Conservation (phyloP, 2,113 vertebrate genomes). For the Poeciliopsis prolifica region DNA sequence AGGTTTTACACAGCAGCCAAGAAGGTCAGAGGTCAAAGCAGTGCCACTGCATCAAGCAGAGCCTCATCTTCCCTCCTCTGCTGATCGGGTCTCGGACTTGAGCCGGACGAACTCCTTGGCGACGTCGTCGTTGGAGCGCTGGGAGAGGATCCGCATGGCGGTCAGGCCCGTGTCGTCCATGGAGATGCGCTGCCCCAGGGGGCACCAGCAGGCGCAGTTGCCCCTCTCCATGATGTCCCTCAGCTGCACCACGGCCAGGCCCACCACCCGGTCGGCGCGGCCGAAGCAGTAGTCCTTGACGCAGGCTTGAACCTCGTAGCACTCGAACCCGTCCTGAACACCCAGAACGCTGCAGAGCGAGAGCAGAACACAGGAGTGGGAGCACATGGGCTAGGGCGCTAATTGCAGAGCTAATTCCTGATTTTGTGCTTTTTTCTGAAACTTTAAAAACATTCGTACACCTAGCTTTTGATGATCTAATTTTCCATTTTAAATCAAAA, state of each 20-base stretch:
- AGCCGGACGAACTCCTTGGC: constrained; percentile 96
- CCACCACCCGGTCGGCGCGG: constrained; percentile 91
- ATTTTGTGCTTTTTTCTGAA: no score
- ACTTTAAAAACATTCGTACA: no score
- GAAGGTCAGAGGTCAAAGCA: constrained; percentile 29
- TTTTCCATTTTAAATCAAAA: no score
- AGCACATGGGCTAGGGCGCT: no score
- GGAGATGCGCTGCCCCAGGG: constrained; percentile 87
- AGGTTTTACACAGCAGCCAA: constrained; percentile 51
- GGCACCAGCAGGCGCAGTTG: constrained; percentile 95
- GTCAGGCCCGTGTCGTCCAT: constrained; percentile 98
- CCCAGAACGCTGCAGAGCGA: constrained; percentile 84
- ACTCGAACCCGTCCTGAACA: constrained; percentile 91
- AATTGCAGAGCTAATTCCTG: no score
- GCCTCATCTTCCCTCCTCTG: constrained; percentile 90
- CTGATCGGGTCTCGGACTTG: constrained; percentile 93
- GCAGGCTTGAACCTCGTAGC: constrained; percentile 95
- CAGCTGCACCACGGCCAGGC: constrained; percentile 90
- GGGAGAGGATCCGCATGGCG: constrained; percentile 94
- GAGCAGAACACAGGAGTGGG: not conserved
- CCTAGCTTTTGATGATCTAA: no score
- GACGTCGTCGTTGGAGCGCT: constrained; percentile 95
- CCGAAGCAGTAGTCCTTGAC: constrained; percentile 99
- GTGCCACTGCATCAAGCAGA: constrained; percentile 5
- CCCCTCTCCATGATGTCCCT: constrained; percentile 89